Percentiles rank a stretch among this genome's conserved stretches.
phyloP scores from a whole-genome alignment of 2,888 invertebrate species.

The Melangyna quadrimaculata region DNA sequence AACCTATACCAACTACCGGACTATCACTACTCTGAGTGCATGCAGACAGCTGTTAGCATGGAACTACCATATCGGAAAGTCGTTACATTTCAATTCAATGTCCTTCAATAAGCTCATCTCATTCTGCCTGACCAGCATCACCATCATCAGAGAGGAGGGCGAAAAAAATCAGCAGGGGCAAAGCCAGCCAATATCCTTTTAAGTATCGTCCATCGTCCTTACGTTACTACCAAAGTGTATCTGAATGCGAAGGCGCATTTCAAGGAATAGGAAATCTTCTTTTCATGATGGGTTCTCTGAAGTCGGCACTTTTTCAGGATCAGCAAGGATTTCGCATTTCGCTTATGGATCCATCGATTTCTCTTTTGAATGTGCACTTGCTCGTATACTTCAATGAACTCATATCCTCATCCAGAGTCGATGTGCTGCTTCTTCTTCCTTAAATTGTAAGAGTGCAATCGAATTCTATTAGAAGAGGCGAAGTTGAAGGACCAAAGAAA shows the following conservation, averaged over 20 bases:
- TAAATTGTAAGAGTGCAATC: conserved; percentile 36
- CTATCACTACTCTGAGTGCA: background rate
- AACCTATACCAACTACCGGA: background rate
- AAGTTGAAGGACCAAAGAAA: background rate
- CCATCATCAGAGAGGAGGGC: too few species aligned
- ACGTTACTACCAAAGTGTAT: background rate
- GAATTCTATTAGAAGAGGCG: conserved; percentile 25
- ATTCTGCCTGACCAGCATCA: conserved; percentile 13
- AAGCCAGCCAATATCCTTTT: conserved; percentile 11
- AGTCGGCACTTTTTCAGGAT: conserved; percentile 48
- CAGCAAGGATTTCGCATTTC: conserved; percentile 42
- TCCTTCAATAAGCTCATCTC: conserved; percentile 54
- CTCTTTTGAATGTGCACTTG: conserved; percentile 26
- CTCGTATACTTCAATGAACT: background rate
- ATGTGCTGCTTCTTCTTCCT: background rate
- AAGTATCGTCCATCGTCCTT: background rate
- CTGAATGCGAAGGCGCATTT: background rate
- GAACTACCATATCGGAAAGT: conserved; percentile 34
- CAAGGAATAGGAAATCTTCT: background rate
- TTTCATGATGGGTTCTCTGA: background rate
- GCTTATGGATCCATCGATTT: conserved; percentile 45
- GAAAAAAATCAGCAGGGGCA: background rate
- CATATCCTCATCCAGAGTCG: background rate
- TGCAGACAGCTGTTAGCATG: conserved; percentile 8
- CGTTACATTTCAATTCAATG: conserved; percentile 58